Conservation (phyloP, 2,113 vertebrate genomes). For the Gasterosteus nipponicus region DNA sequence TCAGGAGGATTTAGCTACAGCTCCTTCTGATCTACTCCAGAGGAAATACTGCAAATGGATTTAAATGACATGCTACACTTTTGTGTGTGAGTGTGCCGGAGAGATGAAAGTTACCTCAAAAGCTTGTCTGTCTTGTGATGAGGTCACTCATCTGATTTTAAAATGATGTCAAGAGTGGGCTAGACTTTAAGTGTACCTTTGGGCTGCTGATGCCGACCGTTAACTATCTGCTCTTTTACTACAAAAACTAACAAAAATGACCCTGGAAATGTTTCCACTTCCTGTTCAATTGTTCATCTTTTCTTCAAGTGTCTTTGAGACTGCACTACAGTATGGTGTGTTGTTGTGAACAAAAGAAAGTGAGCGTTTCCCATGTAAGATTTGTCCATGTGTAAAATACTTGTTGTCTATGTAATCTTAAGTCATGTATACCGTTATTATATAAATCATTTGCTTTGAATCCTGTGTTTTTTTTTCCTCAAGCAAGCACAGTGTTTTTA, state of each 20-base stretch:
- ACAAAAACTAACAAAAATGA: conserved; percentile 45
- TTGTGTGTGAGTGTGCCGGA: conserved; percentile 23
- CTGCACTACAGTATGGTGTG: conserved; percentile 62
- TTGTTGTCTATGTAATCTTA: conserved; percentile 59
- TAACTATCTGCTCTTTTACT: conserved; percentile 60
- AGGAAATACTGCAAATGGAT: conserved; percentile 20
- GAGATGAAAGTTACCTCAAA: conserved; percentile 66
- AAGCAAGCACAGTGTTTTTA: not conserved
- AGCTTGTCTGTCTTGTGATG: conserved; percentile 59
- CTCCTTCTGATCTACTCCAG: conserved; percentile 28
- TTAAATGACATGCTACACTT: conserved; percentile 5
- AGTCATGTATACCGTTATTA: conserved; percentile 58
- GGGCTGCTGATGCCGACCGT: conserved; percentile 51
- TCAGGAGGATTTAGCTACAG: conserved; percentile 18
- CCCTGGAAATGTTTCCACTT: conserved; percentile 31
- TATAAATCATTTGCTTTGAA: conserved; percentile 66
- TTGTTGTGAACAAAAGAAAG: conserved; percentile 14
- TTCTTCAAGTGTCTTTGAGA: conserved; percentile 55
- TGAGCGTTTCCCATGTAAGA: conserved; percentile 47
- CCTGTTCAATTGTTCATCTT: conserved; percentile 38
- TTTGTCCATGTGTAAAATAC: conserved; percentile 60
- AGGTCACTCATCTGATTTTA: conserved; percentile 62
- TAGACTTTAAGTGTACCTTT: conserved; percentile 50
- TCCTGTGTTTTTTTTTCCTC: not conserved
- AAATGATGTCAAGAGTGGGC: conserved; percentile 80